Base-by-base conservation (phyloP, 2,797 vertebrate genomes). In the Centroberyx gerrardi region DNA sequence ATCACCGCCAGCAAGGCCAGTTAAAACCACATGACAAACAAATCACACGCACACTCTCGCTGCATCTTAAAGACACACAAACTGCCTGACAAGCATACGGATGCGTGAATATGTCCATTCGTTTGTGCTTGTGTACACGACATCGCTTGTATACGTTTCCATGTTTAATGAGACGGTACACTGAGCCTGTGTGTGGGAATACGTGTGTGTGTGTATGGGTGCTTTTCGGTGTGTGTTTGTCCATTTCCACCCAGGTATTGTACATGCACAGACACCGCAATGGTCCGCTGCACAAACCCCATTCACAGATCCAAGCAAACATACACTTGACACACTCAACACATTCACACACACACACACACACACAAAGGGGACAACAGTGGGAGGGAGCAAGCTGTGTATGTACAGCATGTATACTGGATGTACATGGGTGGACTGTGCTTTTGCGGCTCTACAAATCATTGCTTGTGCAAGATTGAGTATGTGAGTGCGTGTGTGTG, bases 1-100 rank as follows among this genome's bases (percentile, higher is more conserved):
- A 90, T 92, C 91, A 91, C 71, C 1, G 18, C 15, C 10, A 10
- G 62, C 63, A 15, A 52, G 63, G 74, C 63, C 68, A 6, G 81
- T 81, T 82, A 58, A 87, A 82, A 76, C 80, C 73, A 54, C 59
- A 68, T 28, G 78, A 85, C 72, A 74, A 22, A 53, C 49, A 44
- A 29, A 4, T 5, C 65, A 73, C 78, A 12, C 52, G 12, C 33
- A 44, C 6, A 38, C n/a, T 46, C 5, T 9, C 38, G 17, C 12
- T 54, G 22, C 27, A 12, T 28, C 3, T 53, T 13, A 58, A 58
- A 33, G 2, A 33, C 29, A 33, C 53, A 15, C 28, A 55, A 15
- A 31, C n/a, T 9, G 8, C 46, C 51, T 10, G 8, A 62, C 54
- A 66, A 52, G 13, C 54, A 38, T 33, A 68, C 22, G 28, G 14